Percentiles rank a stretch among this genome's conserved stretches.
phyloP scores from a whole-genome alignment of 2,797 vertebrate genomes.

The Xerus rutilus region DNA sequence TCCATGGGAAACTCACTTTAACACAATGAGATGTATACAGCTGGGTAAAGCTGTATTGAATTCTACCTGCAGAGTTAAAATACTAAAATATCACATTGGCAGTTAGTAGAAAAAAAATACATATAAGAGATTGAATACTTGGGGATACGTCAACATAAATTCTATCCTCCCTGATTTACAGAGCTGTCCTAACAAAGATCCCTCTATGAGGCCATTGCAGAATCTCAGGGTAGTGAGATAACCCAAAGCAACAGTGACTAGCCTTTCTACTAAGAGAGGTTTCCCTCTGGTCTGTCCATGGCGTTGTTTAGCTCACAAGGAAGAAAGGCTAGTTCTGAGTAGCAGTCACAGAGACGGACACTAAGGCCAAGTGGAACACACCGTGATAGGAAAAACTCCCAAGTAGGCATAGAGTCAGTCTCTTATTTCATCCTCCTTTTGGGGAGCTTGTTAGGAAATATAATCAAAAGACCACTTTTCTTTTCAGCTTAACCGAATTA shows the following conservation, averaged over 20 bases:
- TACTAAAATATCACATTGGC: not conserved
- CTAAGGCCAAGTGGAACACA: not conserved
- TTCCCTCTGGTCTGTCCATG: conserved; percentile 26
- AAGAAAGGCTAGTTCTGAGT: not conserved
- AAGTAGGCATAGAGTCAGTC: too few species aligned
- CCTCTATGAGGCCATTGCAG: not conserved
- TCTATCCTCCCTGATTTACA: not conserved
- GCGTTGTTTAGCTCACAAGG: not conserved
- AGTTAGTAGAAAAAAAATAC: not conserved
- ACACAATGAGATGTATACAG: not conserved
- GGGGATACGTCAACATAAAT: not conserved
- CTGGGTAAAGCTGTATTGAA: not conserved
- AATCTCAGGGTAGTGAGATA: not conserved
- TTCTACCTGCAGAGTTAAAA: not conserved
- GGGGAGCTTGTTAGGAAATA: conserved; percentile 58
- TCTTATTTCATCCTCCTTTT: conserved; percentile 17
- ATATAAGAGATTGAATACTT: not conserved
- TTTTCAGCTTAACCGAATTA: conserved; percentile 83
- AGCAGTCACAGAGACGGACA: not conserved
- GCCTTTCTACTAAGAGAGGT: not conserved
- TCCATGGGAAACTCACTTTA: not conserved
- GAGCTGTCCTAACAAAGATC: not conserved
- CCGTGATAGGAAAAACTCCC: not conserved
- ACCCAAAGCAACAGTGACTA: not conserved
- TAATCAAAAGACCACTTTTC: conserved; percentile 80